phyloP scores from a whole-genome alignment of 2,888 invertebrate species.

The Spilosoma lubricipeda region DNA sequence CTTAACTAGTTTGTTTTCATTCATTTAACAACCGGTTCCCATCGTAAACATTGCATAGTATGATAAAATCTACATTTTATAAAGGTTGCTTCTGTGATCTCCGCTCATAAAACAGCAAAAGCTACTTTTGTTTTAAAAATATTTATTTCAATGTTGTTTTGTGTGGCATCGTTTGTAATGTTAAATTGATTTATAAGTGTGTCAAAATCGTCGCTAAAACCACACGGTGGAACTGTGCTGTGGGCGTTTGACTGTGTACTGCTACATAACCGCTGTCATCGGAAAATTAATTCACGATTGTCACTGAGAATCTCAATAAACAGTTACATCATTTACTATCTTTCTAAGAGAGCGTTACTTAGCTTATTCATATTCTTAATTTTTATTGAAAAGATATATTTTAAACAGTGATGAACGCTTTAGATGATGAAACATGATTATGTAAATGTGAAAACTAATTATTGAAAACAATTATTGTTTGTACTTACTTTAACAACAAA shows the following conservation, averaged over 20 bases:
- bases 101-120: slow-evolving; percentile 12
- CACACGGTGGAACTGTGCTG: slow-evolving; percentile 31
- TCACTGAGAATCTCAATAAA: slow-evolving; percentile 19
- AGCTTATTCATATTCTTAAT: neutral
- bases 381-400: neutral
- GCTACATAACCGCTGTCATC: slow-evolving; percentile 37
- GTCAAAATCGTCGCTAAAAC: slow-evolving; percentile 34
- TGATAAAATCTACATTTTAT: slow-evolving; percentile 15
- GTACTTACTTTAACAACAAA: slow-evolving; percentile 44
- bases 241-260: slow-evolving; percentile 37
- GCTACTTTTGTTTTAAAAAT: neutral
- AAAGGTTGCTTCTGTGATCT: slow-evolving; percentile 11
- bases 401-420: neutral
- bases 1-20: slow-evolving; percentile 24
- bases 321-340: slow-evolving; percentile 12
- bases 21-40: slow-evolving; percentile 26
- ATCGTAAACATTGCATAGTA: slow-evolving; percentile 23
- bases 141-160: slow-evolving; percentile 31
- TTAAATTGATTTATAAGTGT: slow-evolving; percentile 48
- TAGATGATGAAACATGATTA: neutral
- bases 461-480: neutral
- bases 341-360: slow-evolving; percentile 8
- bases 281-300: slow-evolving; percentile 37
- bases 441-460: slow-evolving; percentile 3
- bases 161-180: slow-evolving; percentile 28